Base-by-base conservation (phyloP, 2,888 invertebrate genomes). In the Pheosia tremula region DNA sequence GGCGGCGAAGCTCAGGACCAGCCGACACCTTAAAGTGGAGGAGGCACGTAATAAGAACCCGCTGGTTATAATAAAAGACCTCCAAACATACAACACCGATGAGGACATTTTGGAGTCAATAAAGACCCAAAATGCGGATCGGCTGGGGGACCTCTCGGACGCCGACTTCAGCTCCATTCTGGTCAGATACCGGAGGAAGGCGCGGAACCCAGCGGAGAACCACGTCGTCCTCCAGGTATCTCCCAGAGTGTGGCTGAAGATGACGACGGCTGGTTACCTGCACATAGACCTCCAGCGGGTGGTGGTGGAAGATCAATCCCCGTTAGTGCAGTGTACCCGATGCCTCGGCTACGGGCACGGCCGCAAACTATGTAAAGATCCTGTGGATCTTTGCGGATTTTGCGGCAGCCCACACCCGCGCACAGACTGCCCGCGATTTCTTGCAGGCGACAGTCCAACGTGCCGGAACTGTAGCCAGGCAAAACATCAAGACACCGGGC, bases 151-250 rank as follows among this genome's bases (percentile, higher is more conserved):
- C 43, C 13, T 67, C 0, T 4, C 52, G 5, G 8, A 3, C 10
- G 56, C 58, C 0, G 52, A 60, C n/a, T 58, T 61, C 5, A 38
- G n/a, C 9, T 5, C 9, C 5, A n/a, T 62, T 11, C 37, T 1
- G 6, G 53, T 62, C 0, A 45, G 3, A 11, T 69, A 66, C 54
- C 39, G 64, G 3, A 49, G 56, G 4, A 62, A 10, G 10, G 61
- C 64, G 0, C 45, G 69, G 13, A 69, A 69, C 59, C 66, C 62
- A 1, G 63, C 24, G 3, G 55, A 56, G n/a, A 6, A 36, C 9
- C 69, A 71, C 43, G 56, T 65, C 0, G 50, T 71, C 5, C 10
- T 71, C 13, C 37, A 59, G n/a, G 65, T 63, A 0, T 59, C 66
- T 1, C 65, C 73, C 0, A 24, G 9, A 1, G 3, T 66, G 1